Conservation (phyloP, 2,113 vertebrate species). For the Chlorodrepanis virens region DNA sequence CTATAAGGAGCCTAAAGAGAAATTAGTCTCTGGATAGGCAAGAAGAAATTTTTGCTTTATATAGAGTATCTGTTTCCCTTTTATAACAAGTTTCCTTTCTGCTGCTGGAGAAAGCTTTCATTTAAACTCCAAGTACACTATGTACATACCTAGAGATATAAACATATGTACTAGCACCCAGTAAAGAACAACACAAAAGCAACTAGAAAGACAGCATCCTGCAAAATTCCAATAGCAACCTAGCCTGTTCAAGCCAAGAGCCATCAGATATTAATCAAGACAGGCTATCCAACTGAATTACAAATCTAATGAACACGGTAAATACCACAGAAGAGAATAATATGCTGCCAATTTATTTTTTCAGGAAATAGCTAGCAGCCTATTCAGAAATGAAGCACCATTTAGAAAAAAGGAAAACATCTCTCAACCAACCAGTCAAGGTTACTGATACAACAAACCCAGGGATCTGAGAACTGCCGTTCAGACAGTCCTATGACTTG, state of each 20-base stretch:
- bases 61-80: not conserved
- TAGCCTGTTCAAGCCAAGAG: not conserved
- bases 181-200: not conserved
- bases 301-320: not conserved
- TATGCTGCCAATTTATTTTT: fast-evolving
- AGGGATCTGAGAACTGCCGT: not conserved
- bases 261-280: not conserved
- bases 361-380: not conserved
- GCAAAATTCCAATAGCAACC: not conserved
- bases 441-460: not conserved
- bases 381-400: not conserved
- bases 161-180: not conserved
- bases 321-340: not conserved
- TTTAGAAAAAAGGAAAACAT: not conserved
- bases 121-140: not conserved
- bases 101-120: not conserved
- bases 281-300: not conserved
- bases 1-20: not conserved
- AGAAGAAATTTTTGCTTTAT: not conserved
- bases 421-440: not conserved
- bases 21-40: not conserved
- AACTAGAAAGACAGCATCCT: not conserved
- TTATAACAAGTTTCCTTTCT: not conserved
- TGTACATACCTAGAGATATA: not conserved
- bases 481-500: constrained; percentile 52